Conservation (phyloP, 1,140 invertebrate genomes). For the Drosophila pallidifrons region DNA sequence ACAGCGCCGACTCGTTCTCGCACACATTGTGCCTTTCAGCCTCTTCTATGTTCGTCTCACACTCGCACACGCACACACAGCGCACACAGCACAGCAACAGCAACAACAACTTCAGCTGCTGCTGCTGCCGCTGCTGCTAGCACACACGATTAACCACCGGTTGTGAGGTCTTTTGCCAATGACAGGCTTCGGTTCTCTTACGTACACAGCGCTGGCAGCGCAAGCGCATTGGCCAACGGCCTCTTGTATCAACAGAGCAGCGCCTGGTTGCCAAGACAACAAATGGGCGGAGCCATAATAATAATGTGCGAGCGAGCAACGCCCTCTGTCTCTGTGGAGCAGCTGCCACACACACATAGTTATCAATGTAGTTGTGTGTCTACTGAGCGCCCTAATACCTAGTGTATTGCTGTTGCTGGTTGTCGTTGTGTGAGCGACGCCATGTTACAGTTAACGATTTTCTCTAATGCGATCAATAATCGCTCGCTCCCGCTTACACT, state of each 20-base stretch:
- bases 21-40: constrained; percentile 23
- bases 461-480: constrained; percentile 83
- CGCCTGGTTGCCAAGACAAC: constrained; percentile 70
- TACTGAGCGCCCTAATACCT: constrained; percentile 57
- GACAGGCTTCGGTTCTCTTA: constrained; percentile 68
- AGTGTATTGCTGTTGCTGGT: neutral
- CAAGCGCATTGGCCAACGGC: constrained; percentile 70
- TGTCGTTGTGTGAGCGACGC: constrained; percentile 69
- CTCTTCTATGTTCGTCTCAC: constrained; percentile 34
- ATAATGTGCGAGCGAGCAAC: constrained; percentile 44
- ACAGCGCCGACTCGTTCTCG: constrained; percentile 58
- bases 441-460: constrained; percentile 83
- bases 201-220: constrained; percentile 70
- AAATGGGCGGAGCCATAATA: constrained; percentile 57
- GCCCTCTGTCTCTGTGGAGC: constrained; percentile 50
- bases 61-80: constrained; percentile 29
- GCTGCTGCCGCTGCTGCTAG: constrained; percentile 5
- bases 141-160: constrained; percentile 32
- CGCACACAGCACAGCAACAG: constrained; percentile 18
- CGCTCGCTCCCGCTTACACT: constrained; percentile 64
- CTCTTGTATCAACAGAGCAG: constrained; percentile 72
- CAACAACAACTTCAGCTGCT: constrained; percentile 22
- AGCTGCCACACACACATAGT: constrained; percentile 43
- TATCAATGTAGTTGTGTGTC: too few species aligned
- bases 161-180: constrained; percentile 58